These are phyloP conservation scores for Tridacna gigas DNA, from an alignment of 2,888 invertebrate genomes.

Conservation along the genomic window DNA sequence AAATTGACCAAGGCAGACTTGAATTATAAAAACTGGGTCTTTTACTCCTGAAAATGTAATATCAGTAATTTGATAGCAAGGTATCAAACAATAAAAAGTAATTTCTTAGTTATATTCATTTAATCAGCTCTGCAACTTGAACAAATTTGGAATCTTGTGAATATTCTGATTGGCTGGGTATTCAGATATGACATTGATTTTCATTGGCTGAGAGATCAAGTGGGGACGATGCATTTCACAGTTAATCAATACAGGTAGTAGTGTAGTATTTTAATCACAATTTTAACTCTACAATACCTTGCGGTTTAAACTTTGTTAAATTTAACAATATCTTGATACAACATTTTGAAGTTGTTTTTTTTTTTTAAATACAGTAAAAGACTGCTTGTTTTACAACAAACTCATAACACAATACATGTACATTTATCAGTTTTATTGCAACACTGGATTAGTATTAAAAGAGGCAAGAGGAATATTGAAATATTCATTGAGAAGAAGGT, in stretches of 20 bases:
- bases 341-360: not conserved
- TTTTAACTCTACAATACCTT: not conserved
- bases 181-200: not conserved
- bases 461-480: conserved; percentile 11
- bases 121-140: too few species aligned
- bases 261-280: conserved; percentile 18
- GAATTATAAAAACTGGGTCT: too few species aligned
- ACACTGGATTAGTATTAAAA: not conserved
- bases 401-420: too few species aligned
- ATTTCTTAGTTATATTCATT: too few species aligned
- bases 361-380: not conserved
- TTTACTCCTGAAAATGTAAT: too few species aligned
- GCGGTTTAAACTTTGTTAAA: conserved; percentile 4
- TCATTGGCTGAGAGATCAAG: conserved; percentile 19
- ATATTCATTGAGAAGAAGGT: conserved; percentile 12
- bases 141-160: not conserved
- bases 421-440: not conserved
- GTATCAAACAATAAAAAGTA: too few species aligned
- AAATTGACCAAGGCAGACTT: too few species aligned
- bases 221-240: conserved; percentile 2
- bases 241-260: conserved; percentile 23
- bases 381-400: too few species aligned
- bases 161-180: conserved; percentile 7
- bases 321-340: not conserved
- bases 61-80: too few species aligned